phyloP scores from a whole-genome alignment of 2,888 invertebrate species.

The Notodonta dromedarius region DNA sequence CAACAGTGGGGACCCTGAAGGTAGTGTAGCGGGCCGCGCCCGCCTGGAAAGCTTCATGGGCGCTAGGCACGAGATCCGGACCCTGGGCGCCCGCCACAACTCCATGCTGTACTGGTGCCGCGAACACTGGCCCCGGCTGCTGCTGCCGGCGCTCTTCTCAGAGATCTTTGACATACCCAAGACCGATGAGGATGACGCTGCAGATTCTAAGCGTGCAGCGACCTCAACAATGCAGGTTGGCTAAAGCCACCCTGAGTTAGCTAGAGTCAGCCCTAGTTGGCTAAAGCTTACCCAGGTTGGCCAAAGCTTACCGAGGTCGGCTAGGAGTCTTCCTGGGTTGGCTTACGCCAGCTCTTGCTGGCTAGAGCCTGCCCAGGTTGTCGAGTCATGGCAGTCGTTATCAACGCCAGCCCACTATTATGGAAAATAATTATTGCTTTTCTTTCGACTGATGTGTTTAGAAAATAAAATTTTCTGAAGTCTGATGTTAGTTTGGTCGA shows the following conservation, averaged over 20 bases:
- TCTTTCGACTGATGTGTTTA: not conserved
- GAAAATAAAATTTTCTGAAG: no score
- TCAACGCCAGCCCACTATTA: not conserved
- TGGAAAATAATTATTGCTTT: not conserved
- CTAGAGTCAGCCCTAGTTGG: not conserved
- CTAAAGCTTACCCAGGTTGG: not conserved
- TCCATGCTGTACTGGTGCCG: slow-evolving; percentile 96
- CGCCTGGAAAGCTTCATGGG: slow-evolving; percentile 59
- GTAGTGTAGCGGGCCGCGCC: slow-evolving; percentile 22
- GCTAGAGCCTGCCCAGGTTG: no score
- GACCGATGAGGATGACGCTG: slow-evolving; percentile 50
- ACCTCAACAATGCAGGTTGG: slow-evolving; percentile 11
- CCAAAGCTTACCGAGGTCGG: not conserved
- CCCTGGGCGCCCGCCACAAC: slow-evolving; percentile 92
- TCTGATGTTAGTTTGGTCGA: no score
- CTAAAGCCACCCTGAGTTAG: not conserved
- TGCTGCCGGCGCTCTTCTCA: slow-evolving; percentile 96
- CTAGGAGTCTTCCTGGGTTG: not conserved
- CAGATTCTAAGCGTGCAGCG: slow-evolving; percentile 28
- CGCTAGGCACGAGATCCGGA: slow-evolving; percentile 87
- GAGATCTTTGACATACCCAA: slow-evolving; percentile 98
- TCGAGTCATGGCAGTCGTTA: not conserved
- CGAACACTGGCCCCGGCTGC: slow-evolving; percentile 92
- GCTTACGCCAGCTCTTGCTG: no score
- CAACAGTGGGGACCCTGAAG: slow-evolving; percentile 13